Evolutionary conservation across 2,888 invertebrate genomes (phyloP).

Genomic region (Branchipolynoe longqiensis): DNA sequence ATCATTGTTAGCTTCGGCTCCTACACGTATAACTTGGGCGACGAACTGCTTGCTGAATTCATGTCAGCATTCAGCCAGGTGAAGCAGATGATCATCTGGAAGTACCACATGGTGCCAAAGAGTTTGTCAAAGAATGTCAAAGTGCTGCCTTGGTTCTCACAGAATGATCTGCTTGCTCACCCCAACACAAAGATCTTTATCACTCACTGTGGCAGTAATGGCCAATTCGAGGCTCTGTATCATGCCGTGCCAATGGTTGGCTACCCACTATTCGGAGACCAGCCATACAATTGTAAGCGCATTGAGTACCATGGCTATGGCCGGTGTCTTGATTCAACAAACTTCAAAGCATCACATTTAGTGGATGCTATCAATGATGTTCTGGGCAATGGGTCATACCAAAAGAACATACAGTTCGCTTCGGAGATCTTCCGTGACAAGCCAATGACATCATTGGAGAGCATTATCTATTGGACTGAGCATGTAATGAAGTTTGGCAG

Average conservation of each 20-base stretch:
- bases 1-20: slow-evolving; percentile 13
- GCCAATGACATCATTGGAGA: not conserved
- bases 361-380: not conserved
- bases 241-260: slow-evolving; percentile 67
- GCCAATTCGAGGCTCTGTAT: slow-evolving; percentile 69
- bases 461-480: slow-evolving; percentile 12
- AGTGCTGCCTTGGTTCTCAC: slow-evolving; percentile 68
- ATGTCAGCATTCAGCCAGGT: no score
- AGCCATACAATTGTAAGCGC: slow-evolving; percentile 64
- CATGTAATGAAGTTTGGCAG: slow-evolving; percentile 38
- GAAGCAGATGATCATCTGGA: not conserved
- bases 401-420: not conserved
- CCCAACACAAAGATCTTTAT: slow-evolving; percentile 69
- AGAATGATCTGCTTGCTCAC: slow-evolving; percentile 70
- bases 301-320: slow-evolving; percentile 67
- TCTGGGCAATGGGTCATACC: not conserved
- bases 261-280: slow-evolving; percentile 68
- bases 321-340: not conserved
- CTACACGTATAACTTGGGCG: not conserved
- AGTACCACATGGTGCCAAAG: no score
- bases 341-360: slow-evolving; percentile 4
- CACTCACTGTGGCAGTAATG: slow-evolving; percentile 70
- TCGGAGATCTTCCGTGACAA: slow-evolving; percentile 22
- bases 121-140: not conserved
- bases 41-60: not conserved